These are phyloP conservation scores for Beaufortia kweichowensis DNA, from an alignment of 2,113 vertebrate genomes.

Conservation along the genomic window DNA sequence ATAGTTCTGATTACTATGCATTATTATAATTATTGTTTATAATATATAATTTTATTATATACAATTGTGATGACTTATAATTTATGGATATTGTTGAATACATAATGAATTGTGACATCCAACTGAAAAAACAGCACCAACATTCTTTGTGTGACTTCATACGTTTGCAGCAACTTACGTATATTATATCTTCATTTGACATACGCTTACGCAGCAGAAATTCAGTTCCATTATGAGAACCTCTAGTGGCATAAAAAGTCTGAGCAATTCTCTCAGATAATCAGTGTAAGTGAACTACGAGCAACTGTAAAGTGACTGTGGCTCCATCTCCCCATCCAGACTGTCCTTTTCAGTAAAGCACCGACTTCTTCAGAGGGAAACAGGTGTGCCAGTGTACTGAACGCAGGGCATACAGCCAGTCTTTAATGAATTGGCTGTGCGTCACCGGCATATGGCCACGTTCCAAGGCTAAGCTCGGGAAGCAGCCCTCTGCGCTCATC, in stretches of 20 bases:
- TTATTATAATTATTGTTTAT: too few relatives aligned
- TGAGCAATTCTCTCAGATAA: constrained; percentile 30
- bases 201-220: constrained; percentile 25
- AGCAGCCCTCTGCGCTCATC: constrained; percentile 42
- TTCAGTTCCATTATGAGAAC: constrained; percentile 6
- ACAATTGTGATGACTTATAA: too few relatives aligned
- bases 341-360: constrained; percentile 32
- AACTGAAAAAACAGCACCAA: too few relatives aligned
- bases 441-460: constrained; percentile 51
- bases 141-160: neutral
- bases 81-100: too few relatives aligned
- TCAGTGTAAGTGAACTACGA: constrained; percentile 36
- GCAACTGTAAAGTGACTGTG: constrained; percentile 30
- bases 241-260: constrained; percentile 22
- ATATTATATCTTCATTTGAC: neutral
- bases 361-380: constrained; percentile 42
- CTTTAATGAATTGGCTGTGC: constrained; percentile 53
- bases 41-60: too few relatives aligned
- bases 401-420: constrained; percentile 47
- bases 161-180: neutral
- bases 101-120: neutral
- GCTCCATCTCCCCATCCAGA: neutral
- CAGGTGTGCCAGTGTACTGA: constrained; percentile 49
- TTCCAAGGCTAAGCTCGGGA: constrained; percentile 44
- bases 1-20: too few relatives aligned